Evolutionary conservation across 1,140 invertebrate genomes (phyloP).

Genomic region (Campoletis sonorensis): DNA sequence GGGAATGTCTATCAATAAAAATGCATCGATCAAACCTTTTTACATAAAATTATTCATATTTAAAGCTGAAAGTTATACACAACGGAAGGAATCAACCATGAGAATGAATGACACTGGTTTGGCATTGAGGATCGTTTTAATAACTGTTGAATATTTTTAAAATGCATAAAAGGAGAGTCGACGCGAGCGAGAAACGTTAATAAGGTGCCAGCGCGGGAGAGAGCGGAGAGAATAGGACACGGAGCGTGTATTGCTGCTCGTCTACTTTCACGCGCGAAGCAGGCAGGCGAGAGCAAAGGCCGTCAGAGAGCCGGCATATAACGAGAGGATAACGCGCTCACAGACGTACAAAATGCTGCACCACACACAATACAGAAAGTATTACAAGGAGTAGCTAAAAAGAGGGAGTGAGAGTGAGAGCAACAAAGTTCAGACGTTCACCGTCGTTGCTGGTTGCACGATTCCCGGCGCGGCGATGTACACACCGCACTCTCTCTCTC

Average conservation of each 20-base stretch:
- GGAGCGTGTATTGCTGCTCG: slow-evolving; percentile 22
- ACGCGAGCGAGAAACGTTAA: background rate
- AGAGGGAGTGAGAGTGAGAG: slow-evolving; percentile 46
- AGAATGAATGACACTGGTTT: no score
- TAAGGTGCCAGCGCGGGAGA: background rate
- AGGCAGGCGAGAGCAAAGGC: slow-evolving; percentile 54
- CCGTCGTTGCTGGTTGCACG: slow-evolving; percentile 48
- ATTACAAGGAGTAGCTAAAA: slow-evolving; percentile 39
- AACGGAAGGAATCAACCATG: no score
- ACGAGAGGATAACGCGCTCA: slow-evolving; percentile 39
- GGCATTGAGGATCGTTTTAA: no score
- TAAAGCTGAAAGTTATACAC: no score
- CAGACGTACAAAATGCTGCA: slow-evolving; percentile 5
- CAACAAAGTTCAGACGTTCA: slow-evolving; percentile 69
- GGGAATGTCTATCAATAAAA: no score
- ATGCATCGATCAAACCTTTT: no score
- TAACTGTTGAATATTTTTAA: no score
- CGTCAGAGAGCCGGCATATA: slow-evolving; percentile 40
- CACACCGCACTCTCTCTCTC: slow-evolving; percentile 25
- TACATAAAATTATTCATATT: no score
- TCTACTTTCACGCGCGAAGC: slow-evolving; percentile 54
- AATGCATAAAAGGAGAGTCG: no score
- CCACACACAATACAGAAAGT: slow-evolving; percentile 27
- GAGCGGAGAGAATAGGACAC: background rate
- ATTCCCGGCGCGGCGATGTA: slow-evolving; percentile 23